phyloP scores from a whole-genome alignment of 2,113 vertebrate genomes.

The Chelonoidis abingdonii region DNA sequence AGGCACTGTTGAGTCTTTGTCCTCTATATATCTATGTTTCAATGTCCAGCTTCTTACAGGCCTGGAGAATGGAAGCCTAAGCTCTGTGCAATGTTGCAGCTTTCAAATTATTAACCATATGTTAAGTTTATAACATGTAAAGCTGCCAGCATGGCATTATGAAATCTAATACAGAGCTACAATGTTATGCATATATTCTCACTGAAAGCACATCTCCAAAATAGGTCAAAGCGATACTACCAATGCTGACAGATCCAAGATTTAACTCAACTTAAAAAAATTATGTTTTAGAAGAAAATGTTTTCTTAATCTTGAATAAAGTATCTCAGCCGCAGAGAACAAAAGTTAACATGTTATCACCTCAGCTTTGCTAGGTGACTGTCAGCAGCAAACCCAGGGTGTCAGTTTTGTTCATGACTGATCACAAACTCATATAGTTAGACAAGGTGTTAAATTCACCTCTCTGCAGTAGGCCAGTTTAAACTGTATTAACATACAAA shows the following conservation, averaged over 20 bases:
- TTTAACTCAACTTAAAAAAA: not conserved
- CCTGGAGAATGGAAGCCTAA: not conserved
- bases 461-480: not conserved
- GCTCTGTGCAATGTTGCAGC: not conserved
- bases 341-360: not conserved
- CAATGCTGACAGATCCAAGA: not conserved
- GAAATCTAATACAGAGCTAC: not conserved
- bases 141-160: not conserved
- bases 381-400: not conserved
- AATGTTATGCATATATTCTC: not conserved
- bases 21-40: not conserved
- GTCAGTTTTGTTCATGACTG: not conserved
- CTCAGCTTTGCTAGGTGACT: not conserved
- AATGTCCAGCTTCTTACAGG: not conserved
- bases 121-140: not conserved
- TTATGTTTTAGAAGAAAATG: not conserved
- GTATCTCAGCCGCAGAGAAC: not conserved
- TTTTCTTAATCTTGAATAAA: not conserved
- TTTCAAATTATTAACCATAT: not conserved
- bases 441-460: not conserved
- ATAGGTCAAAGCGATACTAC: not conserved
- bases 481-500: not conserved
- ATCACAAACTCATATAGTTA: not conserved
- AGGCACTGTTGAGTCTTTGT: not conserved
- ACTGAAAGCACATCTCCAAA: not conserved